phyloP scores from a whole-genome alignment of 2,113 vertebrate genomes.

The Malurus cyaneus region DNA sequence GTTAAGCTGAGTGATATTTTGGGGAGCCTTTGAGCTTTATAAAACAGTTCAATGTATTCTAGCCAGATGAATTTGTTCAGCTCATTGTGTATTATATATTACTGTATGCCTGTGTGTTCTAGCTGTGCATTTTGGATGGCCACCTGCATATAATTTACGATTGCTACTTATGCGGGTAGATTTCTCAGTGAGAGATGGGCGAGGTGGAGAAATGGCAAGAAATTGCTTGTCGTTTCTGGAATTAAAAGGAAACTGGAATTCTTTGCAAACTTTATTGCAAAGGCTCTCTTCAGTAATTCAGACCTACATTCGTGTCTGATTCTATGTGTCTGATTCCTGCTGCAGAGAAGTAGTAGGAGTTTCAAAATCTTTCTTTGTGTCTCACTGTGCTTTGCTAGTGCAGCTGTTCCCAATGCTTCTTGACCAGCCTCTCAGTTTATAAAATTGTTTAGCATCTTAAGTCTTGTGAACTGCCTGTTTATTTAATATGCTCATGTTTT shows the following conservation, averaged over 20 bases:
- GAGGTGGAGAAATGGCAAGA: background rate
- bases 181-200: background rate
- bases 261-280: background rate
- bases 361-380: background rate
- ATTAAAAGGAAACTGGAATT: background rate
- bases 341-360: background rate
- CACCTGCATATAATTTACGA: background rate
- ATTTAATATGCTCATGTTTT: background rate
- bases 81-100: background rate
- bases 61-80: background rate
- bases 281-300: background rate
- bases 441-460: background rate
- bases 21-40: background rate
- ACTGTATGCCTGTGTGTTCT: background rate
- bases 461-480: background rate
- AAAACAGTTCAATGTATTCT: background rate
- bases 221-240: background rate
- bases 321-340: background rate
- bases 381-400: background rate
- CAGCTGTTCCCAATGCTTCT: background rate
- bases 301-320: background rate
- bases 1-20: background rate
- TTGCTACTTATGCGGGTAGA: background rate
- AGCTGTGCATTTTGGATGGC: background rate
- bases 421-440: background rate